Evolutionary conservation across 2,888 invertebrate species (phyloP), one percentile per base, ranked within the genome.

Genomic region (Hirudinaria manillensis): DNA sequence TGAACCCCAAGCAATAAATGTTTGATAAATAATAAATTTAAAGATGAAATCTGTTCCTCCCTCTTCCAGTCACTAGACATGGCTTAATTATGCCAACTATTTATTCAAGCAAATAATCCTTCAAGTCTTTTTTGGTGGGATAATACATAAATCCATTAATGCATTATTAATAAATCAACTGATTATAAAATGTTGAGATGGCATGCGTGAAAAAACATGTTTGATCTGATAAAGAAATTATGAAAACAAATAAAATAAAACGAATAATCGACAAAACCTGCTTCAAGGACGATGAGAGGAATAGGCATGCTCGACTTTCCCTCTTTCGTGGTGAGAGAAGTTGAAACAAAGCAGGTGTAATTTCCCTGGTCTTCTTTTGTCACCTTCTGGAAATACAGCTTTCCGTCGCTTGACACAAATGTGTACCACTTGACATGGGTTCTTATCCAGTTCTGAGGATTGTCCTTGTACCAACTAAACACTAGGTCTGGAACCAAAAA

Each of bases 361-460:
- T 75, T 74, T 0, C 81, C 84, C 13, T 79, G 78, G 70, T 85
- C 84, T 75, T 94, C 93, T 38, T 90, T 90, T 86, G 96, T 95
- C 80, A 97, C 88, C 10, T 93, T 92, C 29, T 96, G 94, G 84
- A 97, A 96, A 83, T 97, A 97, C 24, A 97, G 88, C 21, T 94
- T 92, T 66, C 96, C 96, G 87, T 96, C 95, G 82, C 90, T 88
- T 0, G 96, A 96, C 0, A 95, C 94, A 87, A 97, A 96, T 0
- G 94, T 92, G 79, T 84, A 81, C 6, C 80, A 80, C 75, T 96
- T 88, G 82, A 91, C 90, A 84, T 94, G 93, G 85, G 95, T 93
- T 84, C 95, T 93, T 0, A 97, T 94, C 80, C 95, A 92, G 85
- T 94, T 94, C 0, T 92, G 92, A 80, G 94, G 93, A 82, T 89